Evolutionary conservation across 2,797 vertebrate genomes (phyloP).

Genomic region (Sebastes matsubarae): DNA sequence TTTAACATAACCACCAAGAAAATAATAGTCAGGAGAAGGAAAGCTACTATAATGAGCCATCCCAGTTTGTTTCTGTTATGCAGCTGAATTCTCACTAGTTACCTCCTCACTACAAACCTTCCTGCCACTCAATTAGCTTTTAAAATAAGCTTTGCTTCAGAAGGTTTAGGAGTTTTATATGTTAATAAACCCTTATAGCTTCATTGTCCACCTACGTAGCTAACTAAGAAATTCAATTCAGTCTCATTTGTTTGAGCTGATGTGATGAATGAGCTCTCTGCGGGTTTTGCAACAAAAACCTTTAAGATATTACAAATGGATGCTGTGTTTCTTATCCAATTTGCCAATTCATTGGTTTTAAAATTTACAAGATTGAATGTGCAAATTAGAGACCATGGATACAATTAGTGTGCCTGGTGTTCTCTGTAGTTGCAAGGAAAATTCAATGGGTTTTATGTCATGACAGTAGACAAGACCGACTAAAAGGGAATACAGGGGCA

Average conservation of each 20-base stretch:
- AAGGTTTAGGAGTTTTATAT: not conserved
- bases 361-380: slow-evolving; percentile 29
- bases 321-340: slow-evolving; percentile 19
- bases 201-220: slow-evolving; percentile 6
- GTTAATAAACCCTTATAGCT: slow-evolving; percentile 7
- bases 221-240: slow-evolving; percentile 2
- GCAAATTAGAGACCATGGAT: slow-evolving; percentile 19
- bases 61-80: not conserved
- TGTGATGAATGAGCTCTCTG: slow-evolving; percentile 20
- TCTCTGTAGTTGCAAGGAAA: not conserved
- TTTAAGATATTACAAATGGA: slow-evolving; percentile 29
- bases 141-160: not conserved
- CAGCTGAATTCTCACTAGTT: not conserved
- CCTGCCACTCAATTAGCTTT: not conserved
- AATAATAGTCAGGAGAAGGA: not conserved
- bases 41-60: not conserved
- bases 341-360: slow-evolving; percentile 40
- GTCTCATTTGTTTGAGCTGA: slow-evolving; percentile 17
- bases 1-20: not conserved
- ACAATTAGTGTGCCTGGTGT: slow-evolving; percentile 1
- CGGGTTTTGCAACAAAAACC: slow-evolving; percentile 12
- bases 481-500: not conserved
- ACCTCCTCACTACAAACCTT: not conserved
- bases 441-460: not conserved
- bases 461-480: not conserved